Evolutionary conservation across 1,140 invertebrate species (phyloP), one percentile per base, ranked within the genome.

Genomic region (Spodoptera frugiperda): DNA sequence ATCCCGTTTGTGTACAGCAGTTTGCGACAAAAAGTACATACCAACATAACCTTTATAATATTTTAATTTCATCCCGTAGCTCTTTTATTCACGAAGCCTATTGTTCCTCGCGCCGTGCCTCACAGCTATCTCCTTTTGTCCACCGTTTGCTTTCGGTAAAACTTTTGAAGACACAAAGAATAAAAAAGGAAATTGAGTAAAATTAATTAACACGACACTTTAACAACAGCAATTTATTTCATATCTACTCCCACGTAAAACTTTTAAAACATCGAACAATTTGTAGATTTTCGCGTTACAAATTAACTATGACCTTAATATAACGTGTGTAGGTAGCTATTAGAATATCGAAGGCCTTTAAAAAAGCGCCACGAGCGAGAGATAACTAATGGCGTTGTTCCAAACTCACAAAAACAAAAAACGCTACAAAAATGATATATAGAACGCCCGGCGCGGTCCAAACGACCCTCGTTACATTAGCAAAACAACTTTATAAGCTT

Each of bases 321-420:
- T n/a, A 39, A 15, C 9, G 17, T 44, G 55, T 59, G 25, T 44
- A 55, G 33, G 68, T 57, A n/a, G 21, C 67, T 54, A 67, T 68
- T 74, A 49, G 70, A 55, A 33, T 70, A 80, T 76, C 46, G 59
- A 72, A n/a, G n/a, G n/a, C 71, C 77, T 74, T 77, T 57, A 59
- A 61, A 68, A 79, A 74, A 51, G 25, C 49, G 46, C 63, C 30
- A 12, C 46, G 48, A 68, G 63, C 21, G 49, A 33, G 30, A 73
- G 49, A 77, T 82, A 78, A 80, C 73, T 79, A 80, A 80, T 82
- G 81, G 76, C 73, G 67, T 72, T 63, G 76, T 78, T 72, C 70
- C 72, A 77, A 80, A 80, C 68, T 63, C 59, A 55, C 59, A 11
- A 53, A 78, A 73, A 49, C 48, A 75, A 74, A 79, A 77, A 75